A percentile compares a stretch with the other conserved stretches of the same genome.
These are phyloP conservation scores for Scaptomyza pallida DNA, from an alignment of 1,140 invertebrate species.

Conservation along the genomic window DNA sequence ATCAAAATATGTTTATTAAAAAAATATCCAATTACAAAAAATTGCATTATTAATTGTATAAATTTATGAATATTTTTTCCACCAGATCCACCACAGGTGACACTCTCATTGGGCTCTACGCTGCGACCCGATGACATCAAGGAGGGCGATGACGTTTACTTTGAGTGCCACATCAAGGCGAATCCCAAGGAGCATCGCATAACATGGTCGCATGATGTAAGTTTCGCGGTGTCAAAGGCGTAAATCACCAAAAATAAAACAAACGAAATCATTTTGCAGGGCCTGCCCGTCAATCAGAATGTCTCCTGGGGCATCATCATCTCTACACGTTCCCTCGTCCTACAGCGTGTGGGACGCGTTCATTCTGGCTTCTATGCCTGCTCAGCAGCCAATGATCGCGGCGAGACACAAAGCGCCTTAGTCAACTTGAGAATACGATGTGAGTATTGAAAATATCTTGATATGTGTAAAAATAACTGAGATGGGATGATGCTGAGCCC, in stretches of 20 bases:
- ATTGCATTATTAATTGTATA: constrained; percentile 48
- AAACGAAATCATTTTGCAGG: constrained; percentile 86
- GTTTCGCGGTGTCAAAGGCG: constrained; percentile 81
- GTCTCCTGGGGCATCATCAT: constrained; percentile 93
- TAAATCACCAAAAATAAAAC: background rate
- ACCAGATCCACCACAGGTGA: constrained; percentile 94
- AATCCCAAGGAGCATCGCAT: constrained; percentile 93
- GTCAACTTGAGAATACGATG: constrained; percentile 92
- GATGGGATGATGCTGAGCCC: no score
- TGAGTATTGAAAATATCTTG: constrained; percentile 86
- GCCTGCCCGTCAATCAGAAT: constrained; percentile 91
- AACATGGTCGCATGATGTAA: constrained; percentile 94
- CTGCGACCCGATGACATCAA: constrained; percentile 94
- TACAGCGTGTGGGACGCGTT: constrained; percentile 92
- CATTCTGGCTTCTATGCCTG: constrained; percentile 94
- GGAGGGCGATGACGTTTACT: constrained; percentile 96
- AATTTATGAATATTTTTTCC: constrained; percentile 65
- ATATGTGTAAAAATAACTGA: background rate
- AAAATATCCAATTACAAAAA: constrained; percentile 58
- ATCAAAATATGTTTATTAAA: constrained; percentile 63
- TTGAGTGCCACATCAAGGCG: constrained; percentile 94
- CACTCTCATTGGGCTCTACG: constrained; percentile 92
- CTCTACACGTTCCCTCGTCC: constrained; percentile 93
- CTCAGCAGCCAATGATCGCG: constrained; percentile 91
- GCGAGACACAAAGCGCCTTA: constrained; percentile 91